Evolutionary conservation across 2,113 vertebrate genomes (phyloP).

Genomic region (Poeciliopsis prolifica): DNA sequence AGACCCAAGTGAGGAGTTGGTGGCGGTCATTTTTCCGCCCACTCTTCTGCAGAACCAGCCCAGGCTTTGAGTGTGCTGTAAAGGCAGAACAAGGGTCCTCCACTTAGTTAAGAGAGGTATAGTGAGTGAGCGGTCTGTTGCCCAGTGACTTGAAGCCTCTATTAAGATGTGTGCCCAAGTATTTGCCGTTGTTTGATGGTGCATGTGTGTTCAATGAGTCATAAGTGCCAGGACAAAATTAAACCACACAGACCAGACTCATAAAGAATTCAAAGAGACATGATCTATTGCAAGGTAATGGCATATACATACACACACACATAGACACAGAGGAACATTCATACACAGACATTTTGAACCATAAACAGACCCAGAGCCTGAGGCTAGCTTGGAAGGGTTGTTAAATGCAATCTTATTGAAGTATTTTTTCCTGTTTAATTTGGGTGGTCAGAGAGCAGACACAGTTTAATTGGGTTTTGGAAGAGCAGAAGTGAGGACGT

Average conservation of each 20-base stretch:
- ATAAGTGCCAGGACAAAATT: conserved; percentile 52
- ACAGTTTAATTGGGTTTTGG: no score
- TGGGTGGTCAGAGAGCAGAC: no score
- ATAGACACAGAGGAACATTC: background rate
- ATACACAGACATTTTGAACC: conserved; percentile 6
- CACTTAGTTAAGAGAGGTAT: conserved; percentile 48
- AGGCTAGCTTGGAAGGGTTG: conserved; percentile 24
- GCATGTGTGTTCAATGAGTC: conserved; percentile 46
- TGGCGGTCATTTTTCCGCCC: conserved; percentile 31
- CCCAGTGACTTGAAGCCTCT: conserved; percentile 52
- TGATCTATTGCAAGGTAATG: conserved; percentile 28
- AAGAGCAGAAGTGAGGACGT: no score
- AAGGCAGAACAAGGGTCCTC: conserved; percentile 48
- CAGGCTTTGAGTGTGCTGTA: conserved; percentile 55
- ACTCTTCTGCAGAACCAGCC: conserved; percentile 23
- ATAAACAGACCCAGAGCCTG: conserved; percentile 15
- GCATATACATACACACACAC: background rate
- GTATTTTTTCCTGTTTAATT: no score
- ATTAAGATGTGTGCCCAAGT: conserved; percentile 30
- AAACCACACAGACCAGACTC: conserved; percentile 53
- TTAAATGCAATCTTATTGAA: conserved; percentile 7
- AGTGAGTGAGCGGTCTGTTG: conserved; percentile 47
- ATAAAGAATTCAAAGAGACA: conserved; percentile 54
- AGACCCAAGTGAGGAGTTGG: conserved; percentile 29
- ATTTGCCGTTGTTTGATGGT: conserved; percentile 25